phyloP scores from a whole-genome alignment of 1,140 invertebrate species.

The Wiebesia pumilae region DNA sequence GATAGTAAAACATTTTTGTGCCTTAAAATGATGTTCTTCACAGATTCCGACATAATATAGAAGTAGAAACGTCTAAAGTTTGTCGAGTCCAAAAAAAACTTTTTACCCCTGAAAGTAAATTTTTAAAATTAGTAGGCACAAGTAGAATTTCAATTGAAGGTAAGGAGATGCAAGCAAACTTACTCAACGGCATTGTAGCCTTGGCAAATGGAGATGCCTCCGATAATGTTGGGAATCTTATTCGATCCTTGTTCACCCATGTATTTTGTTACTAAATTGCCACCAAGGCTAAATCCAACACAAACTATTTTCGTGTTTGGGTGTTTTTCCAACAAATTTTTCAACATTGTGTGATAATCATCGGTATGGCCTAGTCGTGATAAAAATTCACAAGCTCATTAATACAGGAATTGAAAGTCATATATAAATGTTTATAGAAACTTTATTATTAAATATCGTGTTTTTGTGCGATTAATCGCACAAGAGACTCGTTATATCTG shows the following conservation, averaged over 20 bases:
- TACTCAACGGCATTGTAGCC: constrained; percentile 92
- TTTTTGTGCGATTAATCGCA: background rate
- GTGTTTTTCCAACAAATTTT: constrained; percentile 82
- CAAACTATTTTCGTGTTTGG: constrained; percentile 85
- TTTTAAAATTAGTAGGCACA: background rate
- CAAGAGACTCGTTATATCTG: background rate
- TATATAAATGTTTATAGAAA: background rate
- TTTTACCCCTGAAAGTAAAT: constrained; percentile 79
- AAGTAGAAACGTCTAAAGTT: constrained; percentile 91
- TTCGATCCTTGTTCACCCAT: constrained; percentile 83
- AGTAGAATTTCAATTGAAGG: background rate
- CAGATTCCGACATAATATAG: constrained; percentile 94
- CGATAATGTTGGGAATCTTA: constrained; percentile 83
- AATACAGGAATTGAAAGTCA: background rate
- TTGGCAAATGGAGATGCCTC: constrained; percentile 92
- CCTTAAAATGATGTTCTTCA: constrained; percentile 87
- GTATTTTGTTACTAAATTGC: constrained; percentile 92
- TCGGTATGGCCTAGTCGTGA: constrained; percentile 85
- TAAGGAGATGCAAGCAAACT: constrained; percentile 67
- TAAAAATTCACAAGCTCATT: background rate
- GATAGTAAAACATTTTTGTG: constrained; percentile 86
- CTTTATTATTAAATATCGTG: background rate
- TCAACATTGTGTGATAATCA: constrained; percentile 88
- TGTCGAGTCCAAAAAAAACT: constrained; percentile 88
- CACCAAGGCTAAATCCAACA: constrained; percentile 93